These are phyloP conservation scores for Pimephales promelas DNA, from an alignment of 2,113 vertebrate genomes.

Conservation along the genomic window DNA sequence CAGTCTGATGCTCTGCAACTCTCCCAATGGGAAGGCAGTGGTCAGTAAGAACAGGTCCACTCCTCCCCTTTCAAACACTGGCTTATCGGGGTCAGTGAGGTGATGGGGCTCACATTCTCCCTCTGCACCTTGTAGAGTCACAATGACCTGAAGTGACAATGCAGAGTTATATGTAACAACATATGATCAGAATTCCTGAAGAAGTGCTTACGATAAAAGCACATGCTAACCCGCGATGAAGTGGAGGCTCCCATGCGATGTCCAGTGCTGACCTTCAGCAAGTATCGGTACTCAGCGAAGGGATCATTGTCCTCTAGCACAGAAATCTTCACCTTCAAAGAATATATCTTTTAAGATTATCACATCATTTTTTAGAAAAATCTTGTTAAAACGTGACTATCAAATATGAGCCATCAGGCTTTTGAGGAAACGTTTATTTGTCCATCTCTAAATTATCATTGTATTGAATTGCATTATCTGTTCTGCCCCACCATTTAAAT, in stretches of 20 bases:
- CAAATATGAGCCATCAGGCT: background rate
- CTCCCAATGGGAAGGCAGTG: conserved; percentile 89
- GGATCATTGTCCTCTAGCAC: conserved; percentile 90
- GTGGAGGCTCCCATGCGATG: conserved; percentile 87
- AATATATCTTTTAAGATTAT: background rate
- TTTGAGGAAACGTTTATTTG: background rate
- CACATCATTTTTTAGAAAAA: background rate
- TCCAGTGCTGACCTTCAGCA: conserved; percentile 88
- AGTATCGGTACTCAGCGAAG: conserved; percentile 88
- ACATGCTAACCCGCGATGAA: conserved; percentile 83
- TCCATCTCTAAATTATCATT: background rate
- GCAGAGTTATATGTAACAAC: background rate
- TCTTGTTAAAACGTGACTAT: background rate
- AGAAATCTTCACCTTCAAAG: conserved; percentile 84
- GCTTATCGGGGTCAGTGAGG: conserved; percentile 78
- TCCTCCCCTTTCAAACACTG: conserved; percentile 87
- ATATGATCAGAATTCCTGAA: background rate
- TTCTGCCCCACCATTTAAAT: background rate
- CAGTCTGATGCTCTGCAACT: conserved; percentile 84
- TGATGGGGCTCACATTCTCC: conserved; percentile 94
- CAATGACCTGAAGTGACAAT: conserved; percentile 78
- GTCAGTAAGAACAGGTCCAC: conserved; percentile 88
- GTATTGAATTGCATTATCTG: background rate
- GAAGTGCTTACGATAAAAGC: background rate
- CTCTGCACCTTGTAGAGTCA: conserved; percentile 84